Conservation (phyloP, 1,140 invertebrate genomes). For the Oppia nitens region DNA sequence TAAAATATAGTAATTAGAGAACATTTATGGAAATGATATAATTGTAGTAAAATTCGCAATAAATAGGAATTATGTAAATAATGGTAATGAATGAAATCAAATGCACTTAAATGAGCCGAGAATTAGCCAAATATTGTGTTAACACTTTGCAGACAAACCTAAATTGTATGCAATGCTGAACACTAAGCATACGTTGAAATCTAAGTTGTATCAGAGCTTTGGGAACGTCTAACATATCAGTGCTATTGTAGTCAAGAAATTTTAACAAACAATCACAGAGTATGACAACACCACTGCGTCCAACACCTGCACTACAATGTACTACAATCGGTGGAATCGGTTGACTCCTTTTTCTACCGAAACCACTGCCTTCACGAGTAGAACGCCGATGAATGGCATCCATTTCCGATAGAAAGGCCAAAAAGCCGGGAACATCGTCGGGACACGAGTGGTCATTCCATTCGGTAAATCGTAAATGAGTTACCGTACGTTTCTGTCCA, state of each 20-base stretch:
- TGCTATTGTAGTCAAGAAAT: constrained; percentile 53
- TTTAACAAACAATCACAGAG: constrained; percentile 87
- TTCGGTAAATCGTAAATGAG: constrained; percentile 65
- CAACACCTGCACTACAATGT: constrained; percentile 91
- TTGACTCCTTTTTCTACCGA: constrained; percentile 45
- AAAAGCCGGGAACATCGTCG: constrained; percentile 42
- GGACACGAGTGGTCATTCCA: constrained; percentile 58
- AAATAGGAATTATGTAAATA: not conserved
- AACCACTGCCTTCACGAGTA: constrained; percentile 21
- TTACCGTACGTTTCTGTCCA: constrained; percentile 51
- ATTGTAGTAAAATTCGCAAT: not conserved
- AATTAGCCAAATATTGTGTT: constrained; percentile 65
- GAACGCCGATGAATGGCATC: constrained; percentile 53
- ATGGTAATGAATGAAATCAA: not conserved
- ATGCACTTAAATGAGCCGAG: constrained; percentile 50
- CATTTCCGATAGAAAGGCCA: constrained; percentile 66
- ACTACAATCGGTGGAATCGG: constrained; percentile 63
- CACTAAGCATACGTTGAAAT: constrained; percentile 68
- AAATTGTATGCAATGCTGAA: constrained; percentile 72
- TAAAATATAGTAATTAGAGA: not conserved
- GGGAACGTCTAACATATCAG: constrained; percentile 69
- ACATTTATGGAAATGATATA: not conserved
- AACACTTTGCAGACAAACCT: constrained; percentile 69
- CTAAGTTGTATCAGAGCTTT: constrained; percentile 82
- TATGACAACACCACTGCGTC: constrained; percentile 92